A percentile compares a stretch with the other conserved stretches of the same genome.
phyloP scores from a whole-genome alignment of 2,113 vertebrate species.

The Malurus cyaneus region DNA sequence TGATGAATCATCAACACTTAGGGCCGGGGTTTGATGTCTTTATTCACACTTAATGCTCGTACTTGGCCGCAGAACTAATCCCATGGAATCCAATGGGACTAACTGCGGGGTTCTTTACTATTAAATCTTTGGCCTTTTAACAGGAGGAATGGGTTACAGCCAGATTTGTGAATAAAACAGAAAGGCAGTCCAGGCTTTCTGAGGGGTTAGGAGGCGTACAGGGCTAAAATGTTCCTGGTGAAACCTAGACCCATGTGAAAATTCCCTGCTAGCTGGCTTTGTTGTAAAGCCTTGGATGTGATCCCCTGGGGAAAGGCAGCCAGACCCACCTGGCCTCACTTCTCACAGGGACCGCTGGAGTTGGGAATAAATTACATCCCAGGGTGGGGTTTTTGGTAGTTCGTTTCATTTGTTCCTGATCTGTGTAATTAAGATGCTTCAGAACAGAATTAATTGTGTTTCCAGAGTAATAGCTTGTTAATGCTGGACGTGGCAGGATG shows the following conservation, averaged over 20 bases:
- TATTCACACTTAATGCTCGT: slow-evolving; percentile 51
- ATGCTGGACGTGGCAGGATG: background rate
- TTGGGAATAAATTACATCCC: background rate
- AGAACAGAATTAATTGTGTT: background rate
- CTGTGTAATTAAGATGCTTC: background rate
- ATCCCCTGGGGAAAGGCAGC: background rate
- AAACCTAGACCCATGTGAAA: slow-evolving; percentile 62
- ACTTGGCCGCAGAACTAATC: slow-evolving; percentile 51
- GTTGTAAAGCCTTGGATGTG: background rate
- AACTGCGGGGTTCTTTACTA: slow-evolving; percentile 8
- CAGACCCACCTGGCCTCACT: background rate
- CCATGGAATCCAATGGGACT: slow-evolving; percentile 52
- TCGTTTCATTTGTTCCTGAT: background rate
- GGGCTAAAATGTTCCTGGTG: background rate
- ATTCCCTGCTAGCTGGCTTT: background rate
- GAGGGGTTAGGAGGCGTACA: background rate
- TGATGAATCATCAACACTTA: slow-evolving; percentile 48
- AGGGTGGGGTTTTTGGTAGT: background rate
- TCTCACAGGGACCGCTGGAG: background rate
- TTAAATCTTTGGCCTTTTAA: slow-evolving; percentile 55
- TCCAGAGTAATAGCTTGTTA: background rate
- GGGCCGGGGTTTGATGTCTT: slow-evolving; percentile 45
- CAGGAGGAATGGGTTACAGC: slow-evolving; percentile 22
- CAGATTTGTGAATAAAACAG: slow-evolving; percentile 40
- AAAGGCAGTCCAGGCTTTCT: background rate